Conservation (phyloP, 2,113 vertebrate species). For the Syngnathoides biaculeatus region DNA sequence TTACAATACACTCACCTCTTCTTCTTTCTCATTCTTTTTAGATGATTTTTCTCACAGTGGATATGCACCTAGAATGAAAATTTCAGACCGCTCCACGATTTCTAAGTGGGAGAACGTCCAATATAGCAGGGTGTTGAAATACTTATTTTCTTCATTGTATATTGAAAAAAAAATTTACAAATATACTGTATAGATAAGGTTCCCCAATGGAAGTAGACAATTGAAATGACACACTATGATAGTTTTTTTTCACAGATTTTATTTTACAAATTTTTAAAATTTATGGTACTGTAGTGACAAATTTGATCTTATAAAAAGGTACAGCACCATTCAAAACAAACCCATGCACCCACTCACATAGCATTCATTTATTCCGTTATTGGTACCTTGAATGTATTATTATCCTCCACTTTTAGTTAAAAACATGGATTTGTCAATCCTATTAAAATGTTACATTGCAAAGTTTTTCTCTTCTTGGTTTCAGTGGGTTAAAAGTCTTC, state of each 20-base stretch:
- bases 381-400: constrained; percentile 53
- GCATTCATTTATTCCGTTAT: constrained; percentile 48
- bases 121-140: no score
- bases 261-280: constrained; percentile 53
- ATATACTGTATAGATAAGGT: constrained; percentile 44
- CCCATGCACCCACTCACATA: constrained; percentile 7
- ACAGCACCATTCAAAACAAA: constrained; percentile 10
- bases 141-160: no score
- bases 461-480: constrained; percentile 3
- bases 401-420: constrained; percentile 50
- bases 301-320: constrained; percentile 31
- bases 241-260: constrained; percentile 52
- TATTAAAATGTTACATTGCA: constrained; percentile 51
- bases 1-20: no score
- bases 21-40: no score
- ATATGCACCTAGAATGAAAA: no score
- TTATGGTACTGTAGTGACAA: constrained; percentile 42
- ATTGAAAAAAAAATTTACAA: constrained; percentile 36
- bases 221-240: constrained; percentile 48
- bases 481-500: not conserved
- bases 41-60: no score
- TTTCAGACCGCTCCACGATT: no score
- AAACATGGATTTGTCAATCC: constrained; percentile 50
- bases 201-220: constrained; percentile 43
- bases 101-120: no score